These are phyloP conservation scores for Agriotes lineatus DNA, from an alignment of 2,888 invertebrate species.

Conservation along the genomic window DNA sequence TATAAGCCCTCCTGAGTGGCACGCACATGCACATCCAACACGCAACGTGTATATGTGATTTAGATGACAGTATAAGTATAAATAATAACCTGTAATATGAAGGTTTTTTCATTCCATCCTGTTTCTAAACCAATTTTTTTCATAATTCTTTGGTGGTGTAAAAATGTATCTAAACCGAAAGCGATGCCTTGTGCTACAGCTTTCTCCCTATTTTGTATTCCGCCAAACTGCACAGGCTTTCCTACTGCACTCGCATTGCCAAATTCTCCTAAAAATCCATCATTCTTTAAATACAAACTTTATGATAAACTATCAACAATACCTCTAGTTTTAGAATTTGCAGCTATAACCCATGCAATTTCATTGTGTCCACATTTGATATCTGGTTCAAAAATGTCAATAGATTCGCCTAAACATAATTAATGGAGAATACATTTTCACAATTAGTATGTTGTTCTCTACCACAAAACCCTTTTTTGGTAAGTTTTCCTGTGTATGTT, in stretches of 20 bases:
- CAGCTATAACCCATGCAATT: slow-evolving; percentile 56
- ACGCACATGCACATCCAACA: background rate
- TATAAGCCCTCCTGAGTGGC: no score
- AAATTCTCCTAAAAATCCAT: no score
- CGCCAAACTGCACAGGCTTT: slow-evolving; percentile 54
- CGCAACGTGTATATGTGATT: background rate
- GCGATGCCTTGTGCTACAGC: slow-evolving; percentile 55
- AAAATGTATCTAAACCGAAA: slow-evolving; percentile 54
- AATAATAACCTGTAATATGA: slow-evolving; percentile 58
- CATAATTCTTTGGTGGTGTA: slow-evolving; percentile 55
- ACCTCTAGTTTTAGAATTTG: slow-evolving; percentile 20
- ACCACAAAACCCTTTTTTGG: slow-evolving; percentile 47
- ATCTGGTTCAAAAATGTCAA: slow-evolving; percentile 60
- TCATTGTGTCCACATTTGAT: slow-evolving; percentile 55
- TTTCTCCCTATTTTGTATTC: slow-evolving; percentile 55
- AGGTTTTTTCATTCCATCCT: slow-evolving; percentile 58
- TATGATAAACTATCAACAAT: no score
- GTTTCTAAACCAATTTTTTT: slow-evolving; percentile 49
- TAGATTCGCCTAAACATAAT: slow-evolving; percentile 48
- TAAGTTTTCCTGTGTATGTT: slow-evolving; percentile 53
- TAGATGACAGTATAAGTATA: background rate
- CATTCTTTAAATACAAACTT: no score
- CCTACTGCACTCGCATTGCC: slow-evolving; percentile 50
- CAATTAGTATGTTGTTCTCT: background rate
- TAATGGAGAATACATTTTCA: slow-evolving; percentile 46